Evolutionary conservation across 2,797 vertebrate species (phyloP).

Genomic region (Peromyscus nudipes): DNA sequence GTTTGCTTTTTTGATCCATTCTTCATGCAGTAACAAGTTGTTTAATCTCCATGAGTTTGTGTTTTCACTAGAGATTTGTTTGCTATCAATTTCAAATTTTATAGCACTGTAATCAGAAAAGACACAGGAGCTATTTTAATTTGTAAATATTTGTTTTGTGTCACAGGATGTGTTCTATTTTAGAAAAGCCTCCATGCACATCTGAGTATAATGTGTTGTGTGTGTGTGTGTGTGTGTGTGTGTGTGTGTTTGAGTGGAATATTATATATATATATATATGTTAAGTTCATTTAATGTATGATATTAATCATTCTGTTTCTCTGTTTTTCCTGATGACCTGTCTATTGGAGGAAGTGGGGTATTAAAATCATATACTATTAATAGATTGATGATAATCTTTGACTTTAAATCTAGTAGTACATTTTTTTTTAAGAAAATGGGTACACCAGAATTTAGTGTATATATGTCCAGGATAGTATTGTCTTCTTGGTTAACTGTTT

Average conservation of each 20-base stretch:
- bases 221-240: too few species aligned
- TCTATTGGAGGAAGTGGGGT: not conserved
- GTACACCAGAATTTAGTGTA: not conserved
- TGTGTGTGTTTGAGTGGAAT: not conserved
- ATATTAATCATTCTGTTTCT: not conserved
- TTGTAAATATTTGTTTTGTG: not conserved
- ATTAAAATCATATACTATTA: not conserved
- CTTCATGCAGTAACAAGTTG: not conserved
- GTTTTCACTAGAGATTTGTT: not conserved
- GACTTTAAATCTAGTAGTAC: not conserved
- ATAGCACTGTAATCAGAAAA: not conserved
- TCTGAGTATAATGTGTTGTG: not conserved
- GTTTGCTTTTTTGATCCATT: not conserved
- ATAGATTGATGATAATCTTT: not conserved
- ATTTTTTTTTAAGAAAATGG: not conserved
- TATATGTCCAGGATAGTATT: not conserved
- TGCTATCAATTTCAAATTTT: not conserved
- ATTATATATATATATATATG: not conserved
- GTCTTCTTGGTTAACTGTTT: not conserved
- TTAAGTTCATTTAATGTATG: not conserved
- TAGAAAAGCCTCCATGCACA: not conserved
- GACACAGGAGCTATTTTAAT: not conserved
- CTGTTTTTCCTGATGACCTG: not conserved
- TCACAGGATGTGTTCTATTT: not conserved
- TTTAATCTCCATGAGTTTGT: not conserved